These are phyloP conservation scores for Contarinia nasturtii DNA, from an alignment of 1,140 invertebrate genomes.

Conservation along the genomic window DNA sequence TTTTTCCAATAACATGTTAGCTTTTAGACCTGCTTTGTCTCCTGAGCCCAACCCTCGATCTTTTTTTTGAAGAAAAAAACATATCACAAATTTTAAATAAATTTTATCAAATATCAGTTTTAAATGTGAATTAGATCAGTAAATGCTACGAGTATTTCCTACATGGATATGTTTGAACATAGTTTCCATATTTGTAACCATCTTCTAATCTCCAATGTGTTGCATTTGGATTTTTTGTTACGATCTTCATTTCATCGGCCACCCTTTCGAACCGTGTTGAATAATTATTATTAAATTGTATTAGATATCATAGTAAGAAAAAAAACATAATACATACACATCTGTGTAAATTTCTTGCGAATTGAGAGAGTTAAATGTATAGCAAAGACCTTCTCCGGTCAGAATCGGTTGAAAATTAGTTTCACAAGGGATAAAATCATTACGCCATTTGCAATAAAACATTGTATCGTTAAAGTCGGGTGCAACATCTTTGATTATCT, in stretches of 20 bases:
- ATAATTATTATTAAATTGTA: too few species aligned
- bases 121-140: too few species aligned
- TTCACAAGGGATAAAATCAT: constrained; percentile 26
- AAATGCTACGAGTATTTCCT: too few species aligned
- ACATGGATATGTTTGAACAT: constrained; percentile 24
- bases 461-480: constrained; percentile 33
- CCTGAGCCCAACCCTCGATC: constrained; percentile 36
- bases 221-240: neutral
- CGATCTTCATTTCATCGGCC: neutral
- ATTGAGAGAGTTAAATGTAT: constrained; percentile 44
- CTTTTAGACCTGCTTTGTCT: constrained; percentile 34
- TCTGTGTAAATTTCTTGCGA: constrained; percentile 29
- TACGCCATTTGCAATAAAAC: constrained; percentile 32
- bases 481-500: constrained; percentile 14
- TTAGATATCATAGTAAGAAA: too few species aligned
- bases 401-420: constrained; percentile 39
- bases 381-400: constrained; percentile 49
- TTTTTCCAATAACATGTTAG: too few species aligned
- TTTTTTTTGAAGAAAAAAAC: too few species aligned
- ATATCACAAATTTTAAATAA: too few species aligned
- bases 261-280: too few species aligned
- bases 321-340: constrained; percentile 27
- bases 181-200: constrained; percentile 31
- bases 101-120: too few species aligned
- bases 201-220: constrained; percentile 34